These are phyloP conservation scores for Pantala flavescens DNA, from an alignment of 1,140 invertebrate species.

Conservation along the genomic window DNA sequence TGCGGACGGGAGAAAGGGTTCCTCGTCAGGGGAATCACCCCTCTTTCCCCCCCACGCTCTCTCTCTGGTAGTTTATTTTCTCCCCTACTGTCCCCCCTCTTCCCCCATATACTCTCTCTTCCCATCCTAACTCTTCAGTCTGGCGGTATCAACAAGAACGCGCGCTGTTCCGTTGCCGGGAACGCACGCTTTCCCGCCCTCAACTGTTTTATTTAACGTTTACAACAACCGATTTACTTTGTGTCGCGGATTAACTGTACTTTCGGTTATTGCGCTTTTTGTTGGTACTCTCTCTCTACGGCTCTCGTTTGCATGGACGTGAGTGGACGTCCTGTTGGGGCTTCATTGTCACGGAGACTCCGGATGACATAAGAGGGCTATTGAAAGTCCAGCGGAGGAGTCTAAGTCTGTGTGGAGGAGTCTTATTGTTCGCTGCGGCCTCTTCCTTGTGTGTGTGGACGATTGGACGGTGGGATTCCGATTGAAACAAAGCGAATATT, in stretches of 20 bases:
- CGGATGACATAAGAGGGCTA: not conserved
- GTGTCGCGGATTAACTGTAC: too few species aligned
- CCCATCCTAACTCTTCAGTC: not conserved
- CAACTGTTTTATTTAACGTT: not conserved
- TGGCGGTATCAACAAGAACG: not conserved
- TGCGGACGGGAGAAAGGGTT: not conserved
- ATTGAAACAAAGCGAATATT: too few species aligned
- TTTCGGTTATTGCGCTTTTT: not conserved
- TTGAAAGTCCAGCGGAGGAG: not conserved
- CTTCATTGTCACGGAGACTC: not conserved
- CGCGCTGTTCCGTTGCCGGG: not conserved
- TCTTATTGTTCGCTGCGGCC: too few species aligned
- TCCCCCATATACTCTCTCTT: not conserved
- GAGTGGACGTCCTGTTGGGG: not conserved
- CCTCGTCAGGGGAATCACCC: not conserved
- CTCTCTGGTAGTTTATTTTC: constrained; percentile 2
- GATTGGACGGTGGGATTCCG: too few species aligned
- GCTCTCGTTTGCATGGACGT: too few species aligned
- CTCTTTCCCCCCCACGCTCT: not conserved
- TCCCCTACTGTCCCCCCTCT: not conserved
- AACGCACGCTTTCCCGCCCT: not conserved
- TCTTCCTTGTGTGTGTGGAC: too few species aligned
- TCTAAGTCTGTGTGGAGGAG: too few species aligned
- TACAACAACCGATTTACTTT: not conserved
- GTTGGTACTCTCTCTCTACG: not conserved